phyloP scores from a whole-genome alignment of 2,888 invertebrate species.

The Molorchus minor region DNA sequence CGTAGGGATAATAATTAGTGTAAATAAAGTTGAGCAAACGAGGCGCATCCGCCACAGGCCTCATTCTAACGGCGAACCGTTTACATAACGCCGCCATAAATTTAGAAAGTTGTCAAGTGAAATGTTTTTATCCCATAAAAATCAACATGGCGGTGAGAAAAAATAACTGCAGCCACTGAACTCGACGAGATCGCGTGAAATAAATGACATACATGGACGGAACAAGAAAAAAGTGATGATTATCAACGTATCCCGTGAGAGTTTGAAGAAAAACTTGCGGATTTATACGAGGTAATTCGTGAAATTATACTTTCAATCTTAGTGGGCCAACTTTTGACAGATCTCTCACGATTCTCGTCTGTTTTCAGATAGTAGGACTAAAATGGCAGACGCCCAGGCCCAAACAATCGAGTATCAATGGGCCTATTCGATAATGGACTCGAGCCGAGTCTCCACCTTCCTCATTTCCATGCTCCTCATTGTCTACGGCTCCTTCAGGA shows the following conservation, averaged over 20 bases:
- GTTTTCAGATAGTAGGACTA: slow-evolving; percentile 20
- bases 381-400: slow-evolving; percentile 52
- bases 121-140: slow-evolving; percentile 30
- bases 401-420: slow-evolving; percentile 73
- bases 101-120: slow-evolving; percentile 30
- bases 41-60: background rate
- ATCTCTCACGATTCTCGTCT: background rate
- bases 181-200: slow-evolving; percentile 12
- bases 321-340: slow-evolving; percentile 25
- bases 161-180: slow-evolving; percentile 40
- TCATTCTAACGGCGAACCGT: background rate
- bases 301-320: slow-evolving; percentile 9
- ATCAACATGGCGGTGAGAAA: slow-evolving; percentile 51
- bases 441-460: slow-evolving; percentile 95
- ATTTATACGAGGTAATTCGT: slow-evolving; percentile 35
- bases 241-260: slow-evolving; percentile 40
- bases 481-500: slow-evolving; percentile 97
- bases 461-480: slow-evolving; percentile 96
- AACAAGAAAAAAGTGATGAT: slow-evolving; percentile 50
- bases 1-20: background rate
- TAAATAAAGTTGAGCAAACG: background rate
- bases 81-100: slow-evolving; percentile 16
- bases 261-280: slow-evolving; percentile 33
- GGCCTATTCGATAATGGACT: slow-evolving; percentile 97
- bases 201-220: slow-evolving; percentile 36